Conservation (phyloP, 1,140 invertebrate genomes). For the Ceratitis capitata region DNA sequence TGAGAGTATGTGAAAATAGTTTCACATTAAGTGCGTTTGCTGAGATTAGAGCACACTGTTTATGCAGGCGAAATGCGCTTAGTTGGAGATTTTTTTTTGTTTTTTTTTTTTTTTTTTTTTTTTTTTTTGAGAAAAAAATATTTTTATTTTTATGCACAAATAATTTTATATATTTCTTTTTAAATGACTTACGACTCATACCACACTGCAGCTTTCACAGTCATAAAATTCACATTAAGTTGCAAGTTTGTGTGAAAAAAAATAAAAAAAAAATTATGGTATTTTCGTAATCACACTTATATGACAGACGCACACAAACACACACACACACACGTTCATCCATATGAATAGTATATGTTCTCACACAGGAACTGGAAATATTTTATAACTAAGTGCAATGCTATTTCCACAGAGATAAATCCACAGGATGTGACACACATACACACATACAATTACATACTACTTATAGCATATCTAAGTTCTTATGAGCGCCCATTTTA, state of each 20-base stretch:
- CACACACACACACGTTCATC: background rate
- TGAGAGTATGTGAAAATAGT: no score
- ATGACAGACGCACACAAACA: background rate
- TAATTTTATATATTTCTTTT: background rate
- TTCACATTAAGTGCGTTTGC: no score
- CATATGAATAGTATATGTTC: background rate
- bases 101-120: no score
- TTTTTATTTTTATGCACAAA: background rate
- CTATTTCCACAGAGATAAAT: conserved; percentile 19
- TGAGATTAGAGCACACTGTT: background rate
- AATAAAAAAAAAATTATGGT: no score
- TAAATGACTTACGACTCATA: background rate
- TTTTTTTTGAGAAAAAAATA: no score
- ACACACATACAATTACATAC: background rate
- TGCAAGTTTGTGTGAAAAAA: background rate
- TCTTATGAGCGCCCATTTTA: background rate
- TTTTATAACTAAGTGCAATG: background rate
- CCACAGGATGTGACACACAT: background rate
- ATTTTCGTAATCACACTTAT: background rate
- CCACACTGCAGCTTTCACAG: background rate
- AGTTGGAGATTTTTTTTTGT: background rate
- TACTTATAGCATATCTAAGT: background rate
- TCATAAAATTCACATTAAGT: conserved; percentile 12
- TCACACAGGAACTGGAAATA: no score
- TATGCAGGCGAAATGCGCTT: background rate